Evolutionary conservation across 2,888 invertebrate genomes (phyloP).

Genomic region (Drosophila anceps): DNA sequence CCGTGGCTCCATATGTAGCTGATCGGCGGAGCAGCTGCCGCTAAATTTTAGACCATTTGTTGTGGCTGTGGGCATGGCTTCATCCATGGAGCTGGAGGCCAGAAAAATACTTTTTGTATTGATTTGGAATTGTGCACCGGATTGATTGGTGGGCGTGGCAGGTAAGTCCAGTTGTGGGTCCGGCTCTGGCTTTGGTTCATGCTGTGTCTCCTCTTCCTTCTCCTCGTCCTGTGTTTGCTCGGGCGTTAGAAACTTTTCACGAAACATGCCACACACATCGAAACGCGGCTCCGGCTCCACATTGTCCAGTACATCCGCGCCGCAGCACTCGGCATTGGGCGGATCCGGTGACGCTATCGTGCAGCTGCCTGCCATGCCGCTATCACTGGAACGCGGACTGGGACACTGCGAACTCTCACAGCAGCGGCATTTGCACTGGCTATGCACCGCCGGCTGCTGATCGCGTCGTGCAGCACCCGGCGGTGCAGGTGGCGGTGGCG

Average conservation of each 20-base stretch:
- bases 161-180: slow-evolving; percentile 4
- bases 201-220: neutral
- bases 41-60: slow-evolving; percentile 48
- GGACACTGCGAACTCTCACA: slow-evolving; percentile 88
- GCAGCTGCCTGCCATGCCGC: slow-evolving; percentile 94
- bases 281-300: slow-evolving; percentile 78
- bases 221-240: slow-evolving; percentile 69
- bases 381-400: slow-evolving; percentile 91
- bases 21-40: slow-evolving; percentile 62
- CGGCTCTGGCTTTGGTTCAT: slow-evolving; percentile 9
- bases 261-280: slow-evolving; percentile 84
- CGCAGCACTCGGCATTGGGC: slow-evolving; percentile 71
- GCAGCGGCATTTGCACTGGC: slow-evolving; percentile 86
- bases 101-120: slow-evolving; percentile 83
- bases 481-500: slow-evolving; percentile 27
- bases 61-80: slow-evolving; percentile 25
- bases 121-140: slow-evolving; percentile 74
- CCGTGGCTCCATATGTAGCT: slow-evolving; percentile 51
- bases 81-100: slow-evolving; percentile 70
- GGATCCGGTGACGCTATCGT: slow-evolving; percentile 90
- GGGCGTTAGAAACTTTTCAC: slow-evolving; percentile 83
- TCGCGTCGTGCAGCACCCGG: slow-evolving; percentile 25
- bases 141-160: slow-evolving; percentile 34
- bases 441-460: slow-evolving; percentile 39
- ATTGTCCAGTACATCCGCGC: slow-evolving; percentile 58